These are phyloP conservation scores for Montipora cactus DNA, from an alignment of 64 coral and sea anemone species.

Conservation along the genomic window DNA sequence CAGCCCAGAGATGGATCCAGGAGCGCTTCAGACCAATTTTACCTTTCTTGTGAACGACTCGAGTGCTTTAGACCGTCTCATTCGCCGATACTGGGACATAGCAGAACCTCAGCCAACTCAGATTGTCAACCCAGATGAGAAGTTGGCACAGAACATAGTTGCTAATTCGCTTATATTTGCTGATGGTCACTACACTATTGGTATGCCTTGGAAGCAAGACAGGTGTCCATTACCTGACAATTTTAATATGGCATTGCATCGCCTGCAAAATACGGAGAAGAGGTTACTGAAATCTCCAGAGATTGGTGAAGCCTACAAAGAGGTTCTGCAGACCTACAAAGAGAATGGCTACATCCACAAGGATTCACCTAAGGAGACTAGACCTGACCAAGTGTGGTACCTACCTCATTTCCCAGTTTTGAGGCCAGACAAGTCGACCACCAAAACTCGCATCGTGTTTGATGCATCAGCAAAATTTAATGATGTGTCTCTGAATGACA, in stretches of 20 bases:
- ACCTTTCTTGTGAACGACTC: constrained; percentile 36
- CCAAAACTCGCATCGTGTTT: too few relatives aligned
- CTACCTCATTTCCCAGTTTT: too few relatives aligned
- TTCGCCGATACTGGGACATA: constrained; percentile 74
- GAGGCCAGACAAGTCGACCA: too few relatives aligned
- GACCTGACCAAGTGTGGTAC: too few relatives aligned
- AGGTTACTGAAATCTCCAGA: neutral
- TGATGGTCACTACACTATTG: neutral
- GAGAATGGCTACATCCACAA: too few relatives aligned
- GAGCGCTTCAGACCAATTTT: constrained; percentile 6
- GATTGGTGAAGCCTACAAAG: too few relatives aligned
- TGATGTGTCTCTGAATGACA: too few relatives aligned
- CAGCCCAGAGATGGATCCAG: neutral
- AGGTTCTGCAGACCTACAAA: too few relatives aligned
- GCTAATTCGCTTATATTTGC: constrained; percentile 22
- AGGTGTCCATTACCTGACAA: neutral
- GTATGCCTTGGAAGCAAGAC: neutral
- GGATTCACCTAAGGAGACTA: too few relatives aligned
- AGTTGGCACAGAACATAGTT: constrained; percentile 26
- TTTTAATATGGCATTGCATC: neutral
- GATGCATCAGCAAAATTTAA: too few relatives aligned
- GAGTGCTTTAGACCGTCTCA: constrained; percentile 18
- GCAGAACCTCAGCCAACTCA: constrained; percentile 45
- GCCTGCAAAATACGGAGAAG: neutral
- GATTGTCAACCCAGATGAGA: constrained; percentile 66